Evolutionary conservation across 2,797 vertebrate genomes (phyloP).

Genomic region (Pelodytes ibericus): DNA sequence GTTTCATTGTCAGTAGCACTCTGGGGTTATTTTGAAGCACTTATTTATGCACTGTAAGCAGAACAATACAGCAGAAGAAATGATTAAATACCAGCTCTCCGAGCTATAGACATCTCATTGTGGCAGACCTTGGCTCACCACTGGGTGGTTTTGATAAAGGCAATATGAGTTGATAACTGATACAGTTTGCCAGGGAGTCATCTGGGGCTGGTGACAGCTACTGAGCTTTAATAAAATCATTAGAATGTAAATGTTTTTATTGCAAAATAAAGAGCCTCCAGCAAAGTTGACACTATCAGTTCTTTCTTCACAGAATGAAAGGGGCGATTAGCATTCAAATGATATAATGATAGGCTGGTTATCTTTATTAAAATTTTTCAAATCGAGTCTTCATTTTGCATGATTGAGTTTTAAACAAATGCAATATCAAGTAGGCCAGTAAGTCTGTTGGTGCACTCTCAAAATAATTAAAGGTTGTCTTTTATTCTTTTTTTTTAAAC

Average conservation of each 20-base stretch:
- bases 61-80: constrained; percentile 95
- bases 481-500: constrained; percentile 89
- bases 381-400: constrained; percentile 99
- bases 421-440: constrained; percentile 91
- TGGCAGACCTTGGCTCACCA: constrained; percentile 89
- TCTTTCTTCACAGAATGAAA: constrained; percentile 87
- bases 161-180: constrained; percentile 98
- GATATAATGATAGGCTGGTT: constrained; percentile 99
- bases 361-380: constrained; percentile 99
- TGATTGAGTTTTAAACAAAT: constrained; percentile 99
- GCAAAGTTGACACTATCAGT: constrained; percentile 95
- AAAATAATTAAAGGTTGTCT: constrained; percentile 98
- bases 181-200: constrained; percentile 93
- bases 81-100: constrained; percentile 98
- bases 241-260: constrained; percentile 99
- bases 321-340: constrained; percentile 97
- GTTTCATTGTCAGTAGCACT: constrained; percentile 96
- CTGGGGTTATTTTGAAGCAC: constrained; percentile 90
- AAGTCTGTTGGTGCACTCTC: constrained; percentile 79
- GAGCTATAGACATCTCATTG: constrained; percentile 94
- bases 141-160: constrained; percentile 98
- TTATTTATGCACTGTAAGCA: constrained; percentile 99
- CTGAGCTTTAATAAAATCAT: constrained; percentile 99
- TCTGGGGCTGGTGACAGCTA: constrained; percentile 93
- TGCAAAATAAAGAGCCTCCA: constrained; percentile 98